Evolutionary conservation across 2,113 vertebrate genomes (phyloP), one percentile per base, ranked within the genome.

Genomic region (Actinemys pallida): DNA sequence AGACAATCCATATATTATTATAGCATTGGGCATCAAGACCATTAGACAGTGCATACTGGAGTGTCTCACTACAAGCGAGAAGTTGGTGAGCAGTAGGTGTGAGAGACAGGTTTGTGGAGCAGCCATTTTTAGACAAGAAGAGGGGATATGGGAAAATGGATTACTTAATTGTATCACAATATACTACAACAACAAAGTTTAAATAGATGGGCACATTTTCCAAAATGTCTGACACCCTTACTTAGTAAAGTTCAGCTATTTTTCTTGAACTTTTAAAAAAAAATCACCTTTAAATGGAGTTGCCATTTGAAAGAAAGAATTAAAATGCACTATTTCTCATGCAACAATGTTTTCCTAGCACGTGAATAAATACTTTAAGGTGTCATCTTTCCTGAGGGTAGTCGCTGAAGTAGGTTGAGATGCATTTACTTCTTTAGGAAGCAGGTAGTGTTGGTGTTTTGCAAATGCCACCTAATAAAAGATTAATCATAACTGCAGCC

Each of bases 291-390:
- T 79, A 56, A 25, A 27, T 75, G 6, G 35, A 53, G 2, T 1
- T 81, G 0, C 78, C 49, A 42, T 54, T 69, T 90, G 90, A 93
- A 72, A n/a, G 19, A 39, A 86, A 35, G 4, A 54, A 92, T 45
- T 78, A 35, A 62, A 87, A 17, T 65, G 84, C 2, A 52, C 45
- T 62, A 90, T 81, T 57, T 56, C 49, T 83, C 14, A 52, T 49
- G 88, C 65, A 10, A 62, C 76, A 81, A 81, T 87, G 22, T 72
- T 75, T 75, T 75, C 35, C 47, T 79, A 90, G 14, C 35, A 89
- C 49, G 92, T 72, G 87, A 92, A 93, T 83, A 95, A 89, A 84
- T 81, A 47, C 90, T 93, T 79, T 50, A 90, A 92, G 31, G 59
- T 89, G n/a, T 81, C 39, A 92, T 0, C 24, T 84, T 97, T 90